phyloP scores from a whole-genome alignment of 2,797 vertebrate genomes.

The Pseudocheirus occidentalis region DNA sequence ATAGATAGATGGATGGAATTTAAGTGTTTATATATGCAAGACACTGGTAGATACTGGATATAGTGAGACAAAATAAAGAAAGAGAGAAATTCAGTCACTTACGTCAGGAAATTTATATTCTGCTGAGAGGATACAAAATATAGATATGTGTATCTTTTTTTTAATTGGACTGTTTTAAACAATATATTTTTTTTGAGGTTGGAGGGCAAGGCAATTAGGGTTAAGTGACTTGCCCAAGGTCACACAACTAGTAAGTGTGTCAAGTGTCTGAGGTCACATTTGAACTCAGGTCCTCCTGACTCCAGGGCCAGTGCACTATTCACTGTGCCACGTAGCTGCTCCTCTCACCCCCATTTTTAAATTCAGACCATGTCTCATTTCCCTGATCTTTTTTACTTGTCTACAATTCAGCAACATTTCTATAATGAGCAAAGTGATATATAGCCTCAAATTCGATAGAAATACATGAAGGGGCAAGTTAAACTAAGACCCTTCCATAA shows the following conservation, averaged over 20 bases:
- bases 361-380: slow-evolving; percentile 66
- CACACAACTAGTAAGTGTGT: too few species aligned
- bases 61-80: neutral
- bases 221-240: too few species aligned
- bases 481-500: slow-evolving; percentile 3
- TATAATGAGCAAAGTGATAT: slow-evolving; percentile 52
- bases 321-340: too few species aligned
- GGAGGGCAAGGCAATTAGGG: too few species aligned
- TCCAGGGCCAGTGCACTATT: too few species aligned
- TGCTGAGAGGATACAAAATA: neutral
- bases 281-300: too few species aligned
- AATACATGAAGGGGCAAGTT: slow-evolving; percentile 42
- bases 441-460: slow-evolving; percentile 14
- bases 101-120: neutral
- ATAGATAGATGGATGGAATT: neutral
- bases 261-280: too few species aligned
- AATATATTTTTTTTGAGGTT: too few species aligned
- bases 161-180: slow-evolving; percentile 69
- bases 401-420: slow-evolving; percentile 68
- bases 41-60: neutral
- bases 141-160: neutral
- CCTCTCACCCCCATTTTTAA: neutral
- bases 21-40: neutral
- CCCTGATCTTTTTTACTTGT: slow-evolving; percentile 64
- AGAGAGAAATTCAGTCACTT: neutral